Conservation (phyloP, 2,888 invertebrate genomes). For the Stegana nigrithorax region DNA sequence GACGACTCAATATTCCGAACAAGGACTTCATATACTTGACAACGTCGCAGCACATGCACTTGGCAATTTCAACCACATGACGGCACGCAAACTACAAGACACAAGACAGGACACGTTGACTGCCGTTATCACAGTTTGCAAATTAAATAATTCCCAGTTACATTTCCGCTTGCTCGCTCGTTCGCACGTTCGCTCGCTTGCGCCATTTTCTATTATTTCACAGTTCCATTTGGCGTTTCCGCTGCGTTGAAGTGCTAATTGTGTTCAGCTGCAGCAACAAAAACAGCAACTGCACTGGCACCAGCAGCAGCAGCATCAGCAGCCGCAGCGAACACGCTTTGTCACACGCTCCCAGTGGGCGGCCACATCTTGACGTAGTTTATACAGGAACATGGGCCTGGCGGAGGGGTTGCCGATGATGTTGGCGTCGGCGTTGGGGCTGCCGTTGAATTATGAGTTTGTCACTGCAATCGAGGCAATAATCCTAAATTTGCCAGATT, state of each 20-base stretch:
- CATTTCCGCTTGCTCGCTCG: constrained; percentile 46
- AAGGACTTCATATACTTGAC: too few relatives aligned
- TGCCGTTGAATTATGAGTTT: constrained; percentile 47
- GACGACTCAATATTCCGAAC: too few relatives aligned
- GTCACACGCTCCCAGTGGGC: neutral
- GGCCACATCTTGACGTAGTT: constrained; percentile 30
- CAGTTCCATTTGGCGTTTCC: constrained; percentile 24
- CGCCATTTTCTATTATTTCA: constrained; percentile 23
- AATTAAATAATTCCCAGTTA: constrained; percentile 62
- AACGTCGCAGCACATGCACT: neutral
- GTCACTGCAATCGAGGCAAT: constrained; percentile 46
- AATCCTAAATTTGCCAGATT: constrained; percentile 60
- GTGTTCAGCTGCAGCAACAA: constrained; percentile 40
- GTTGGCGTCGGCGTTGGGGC: neutral
- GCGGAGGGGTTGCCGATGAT: neutral
- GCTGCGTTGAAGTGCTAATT: constrained; percentile 51
- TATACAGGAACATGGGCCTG: neutral
- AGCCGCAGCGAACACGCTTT: neutral
- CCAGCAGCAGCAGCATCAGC: constrained; percentile 30
- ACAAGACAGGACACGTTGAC: too few relatives aligned
- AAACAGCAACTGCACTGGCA: neutral
- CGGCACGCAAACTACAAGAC: too few relatives aligned
- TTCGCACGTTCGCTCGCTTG: neutral
- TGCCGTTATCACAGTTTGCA: constrained; percentile 51
- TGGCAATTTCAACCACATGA: too few relatives aligned